phyloP scores from a whole-genome alignment of 2,113 vertebrate species.

The Scophthalmus maximus region DNA sequence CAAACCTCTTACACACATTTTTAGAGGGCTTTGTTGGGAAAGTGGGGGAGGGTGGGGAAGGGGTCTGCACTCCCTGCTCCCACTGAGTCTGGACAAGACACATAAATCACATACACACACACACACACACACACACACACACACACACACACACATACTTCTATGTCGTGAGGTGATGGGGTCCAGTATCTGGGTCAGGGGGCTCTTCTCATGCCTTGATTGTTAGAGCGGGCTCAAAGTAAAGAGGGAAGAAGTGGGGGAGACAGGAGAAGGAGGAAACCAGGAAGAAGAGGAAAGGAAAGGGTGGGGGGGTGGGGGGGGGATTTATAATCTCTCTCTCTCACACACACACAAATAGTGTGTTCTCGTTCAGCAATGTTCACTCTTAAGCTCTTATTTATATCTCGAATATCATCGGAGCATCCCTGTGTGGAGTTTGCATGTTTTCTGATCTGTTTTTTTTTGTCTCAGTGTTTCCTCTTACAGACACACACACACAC shows the following conservation, averaged over 20 bases:
- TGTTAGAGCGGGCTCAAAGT: conserved; percentile 27
- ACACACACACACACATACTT: conserved; percentile 9
- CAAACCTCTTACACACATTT: conserved; percentile 70
- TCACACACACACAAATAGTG: too few species aligned
- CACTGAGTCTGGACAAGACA: conserved; percentile 73
- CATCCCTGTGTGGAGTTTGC: background rate
- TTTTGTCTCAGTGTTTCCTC: background rate
- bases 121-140: conserved; percentile 19
- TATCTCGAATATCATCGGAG: background rate
- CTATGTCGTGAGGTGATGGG: conserved; percentile 55
- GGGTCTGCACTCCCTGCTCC: conserved; percentile 50
- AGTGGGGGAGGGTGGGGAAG: conserved; percentile 16
- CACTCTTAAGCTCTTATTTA: background rate
- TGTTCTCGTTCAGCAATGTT: background rate
- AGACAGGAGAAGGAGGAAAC: conserved; percentile 18
- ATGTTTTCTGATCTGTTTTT: background rate
- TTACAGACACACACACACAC: background rate
- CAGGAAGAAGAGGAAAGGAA: background rate
- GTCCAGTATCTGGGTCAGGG: conserved; percentile 63
- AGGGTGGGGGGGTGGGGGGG: background rate
- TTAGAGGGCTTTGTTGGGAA: conserved; percentile 64
- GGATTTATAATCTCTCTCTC: too few species aligned
- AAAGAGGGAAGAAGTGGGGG: conserved; percentile 28
- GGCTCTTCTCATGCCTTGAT: conserved; percentile 35
- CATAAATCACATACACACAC: conserved; percentile 72